phyloP scores from a whole-genome alignment of 2,888 invertebrate species.

The Melanostoma mellinum region DNA sequence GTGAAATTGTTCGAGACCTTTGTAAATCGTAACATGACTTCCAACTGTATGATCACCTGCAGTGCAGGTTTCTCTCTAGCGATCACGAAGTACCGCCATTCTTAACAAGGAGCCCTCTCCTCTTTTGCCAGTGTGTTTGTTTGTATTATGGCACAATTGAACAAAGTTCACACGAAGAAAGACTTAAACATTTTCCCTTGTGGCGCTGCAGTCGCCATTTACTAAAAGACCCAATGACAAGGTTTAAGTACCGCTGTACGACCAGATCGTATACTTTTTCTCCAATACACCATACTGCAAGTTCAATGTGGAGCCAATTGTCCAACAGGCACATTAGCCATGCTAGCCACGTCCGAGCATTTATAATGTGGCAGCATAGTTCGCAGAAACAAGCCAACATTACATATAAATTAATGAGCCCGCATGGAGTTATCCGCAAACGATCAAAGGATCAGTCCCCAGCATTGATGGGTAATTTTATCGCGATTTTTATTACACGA shows the following conservation, averaged over 20 bases:
- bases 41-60: conserved; percentile 70
- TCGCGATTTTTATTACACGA: conserved; percentile 70
- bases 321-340: conserved; percentile 53
- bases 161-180: conserved; percentile 67
- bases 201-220: conserved; percentile 49
- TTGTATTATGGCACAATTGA: conserved; percentile 22
- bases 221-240: conserved; percentile 60
- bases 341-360: conserved; percentile 66
- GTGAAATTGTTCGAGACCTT: conserved; percentile 70
- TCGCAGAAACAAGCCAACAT: conserved; percentile 70
- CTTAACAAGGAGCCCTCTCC: conserved; percentile 40
- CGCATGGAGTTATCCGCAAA: conserved; percentile 63
- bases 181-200: conserved; percentile 48
- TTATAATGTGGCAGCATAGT: conserved; percentile 67
- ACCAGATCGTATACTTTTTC: conserved; percentile 37
- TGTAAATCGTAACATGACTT: conserved; percentile 69
- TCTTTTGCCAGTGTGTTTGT: neutral
- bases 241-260: conserved; percentile 68
- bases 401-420: conserved; percentile 72
- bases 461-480: conserved; percentile 61
- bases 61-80: conserved; percentile 59
- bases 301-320: conserved; percentile 70
- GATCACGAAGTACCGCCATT: conserved; percentile 62
- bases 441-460: conserved; percentile 66
- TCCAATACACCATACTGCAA: conserved; percentile 37